These are phyloP conservation scores for Lerista edwardsae DNA, from an alignment of 2,797 vertebrate species.

Conservation along the genomic window DNA sequence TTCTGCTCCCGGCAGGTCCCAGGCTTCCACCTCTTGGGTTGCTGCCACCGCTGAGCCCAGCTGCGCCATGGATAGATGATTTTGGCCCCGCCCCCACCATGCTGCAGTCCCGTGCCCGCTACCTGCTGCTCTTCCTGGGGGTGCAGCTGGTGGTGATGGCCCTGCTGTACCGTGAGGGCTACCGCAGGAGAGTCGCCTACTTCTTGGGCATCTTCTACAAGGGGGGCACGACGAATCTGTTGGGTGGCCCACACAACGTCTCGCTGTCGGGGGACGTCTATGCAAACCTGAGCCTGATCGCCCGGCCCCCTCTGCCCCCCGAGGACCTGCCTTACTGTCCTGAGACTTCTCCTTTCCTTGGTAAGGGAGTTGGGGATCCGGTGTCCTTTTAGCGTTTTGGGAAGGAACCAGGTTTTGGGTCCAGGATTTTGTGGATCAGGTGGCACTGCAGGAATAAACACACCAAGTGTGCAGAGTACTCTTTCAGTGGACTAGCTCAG, in stretches of 20 bases:
- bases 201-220: constrained; percentile 83
- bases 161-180: constrained; percentile 81
- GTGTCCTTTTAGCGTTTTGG: background rate
- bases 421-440: background rate
- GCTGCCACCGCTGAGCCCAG: background rate
- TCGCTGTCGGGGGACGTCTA: constrained; percentile 74
- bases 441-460: background rate
- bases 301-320: constrained; percentile 43
- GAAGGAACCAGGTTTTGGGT: background rate
- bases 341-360: constrained; percentile 76
- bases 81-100: constrained; percentile 54
- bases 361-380: constrained; percentile 68
- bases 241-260: constrained; percentile 31
- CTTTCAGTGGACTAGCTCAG: background rate
- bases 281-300: constrained; percentile 78
- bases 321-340: constrained; percentile 80
- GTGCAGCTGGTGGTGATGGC: constrained; percentile 85
- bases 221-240: constrained; percentile 26
- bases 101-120: constrained; percentile 81
- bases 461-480: background rate
- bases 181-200: constrained; percentile 79
- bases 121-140: constrained; percentile 82
- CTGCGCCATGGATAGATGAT: constrained; percentile 38
- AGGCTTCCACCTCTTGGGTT: background rate
- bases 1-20: background rate